Percentiles rank a stretch among this genome's conserved stretches.
These are phyloP conservation scores for Leptoclinus maculatus DNA, from an alignment of 2,797 vertebrate species.

Conservation along the genomic window DNA sequence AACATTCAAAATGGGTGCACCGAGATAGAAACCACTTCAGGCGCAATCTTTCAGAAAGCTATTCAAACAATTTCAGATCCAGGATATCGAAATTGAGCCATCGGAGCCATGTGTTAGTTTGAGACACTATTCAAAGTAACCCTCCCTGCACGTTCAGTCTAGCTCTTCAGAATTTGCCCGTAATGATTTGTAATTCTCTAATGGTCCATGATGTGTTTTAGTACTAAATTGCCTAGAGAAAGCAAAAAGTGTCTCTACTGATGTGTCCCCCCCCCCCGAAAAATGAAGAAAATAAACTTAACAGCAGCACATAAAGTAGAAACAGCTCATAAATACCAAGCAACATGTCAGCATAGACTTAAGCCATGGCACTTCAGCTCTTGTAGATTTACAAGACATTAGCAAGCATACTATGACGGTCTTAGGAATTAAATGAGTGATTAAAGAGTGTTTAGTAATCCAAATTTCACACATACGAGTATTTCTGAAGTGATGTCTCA, in stretches of 20 bases:
- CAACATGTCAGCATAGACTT: conserved; percentile 10
- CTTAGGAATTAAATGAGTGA: conserved; percentile 60
- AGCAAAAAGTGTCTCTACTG: not conserved
- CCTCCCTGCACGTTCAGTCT: conserved; percentile 15
- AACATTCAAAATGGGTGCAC: too few relatives aligned
- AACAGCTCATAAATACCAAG: conserved; percentile 15
- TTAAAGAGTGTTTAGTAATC: conserved; percentile 70
- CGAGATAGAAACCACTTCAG: not conserved
- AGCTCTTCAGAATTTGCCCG: conserved; percentile 2
- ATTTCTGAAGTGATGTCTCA: conserved; percentile 62
- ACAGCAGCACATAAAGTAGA: not conserved
- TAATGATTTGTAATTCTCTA: conserved; percentile 2
- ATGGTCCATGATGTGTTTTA: not conserved
- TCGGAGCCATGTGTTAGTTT: not conserved
- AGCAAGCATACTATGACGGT: conserved; percentile 45
- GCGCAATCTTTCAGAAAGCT: not conserved
- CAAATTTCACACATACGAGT: conserved; percentile 67
- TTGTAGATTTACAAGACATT: conserved; percentile 61
- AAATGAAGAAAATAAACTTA: not conserved
- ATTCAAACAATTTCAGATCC: not conserved
- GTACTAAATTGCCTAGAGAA: not conserved
- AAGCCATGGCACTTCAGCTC: conserved; percentile 37
- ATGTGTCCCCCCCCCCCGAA: not conserved
- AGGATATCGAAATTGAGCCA: not conserved
- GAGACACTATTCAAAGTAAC: not conserved